A percentile compares a stretch with the other conserved stretches of the same genome.
Conservation (phyloP, 2,797 vertebrate species). For the Mus spretus region DNA sequence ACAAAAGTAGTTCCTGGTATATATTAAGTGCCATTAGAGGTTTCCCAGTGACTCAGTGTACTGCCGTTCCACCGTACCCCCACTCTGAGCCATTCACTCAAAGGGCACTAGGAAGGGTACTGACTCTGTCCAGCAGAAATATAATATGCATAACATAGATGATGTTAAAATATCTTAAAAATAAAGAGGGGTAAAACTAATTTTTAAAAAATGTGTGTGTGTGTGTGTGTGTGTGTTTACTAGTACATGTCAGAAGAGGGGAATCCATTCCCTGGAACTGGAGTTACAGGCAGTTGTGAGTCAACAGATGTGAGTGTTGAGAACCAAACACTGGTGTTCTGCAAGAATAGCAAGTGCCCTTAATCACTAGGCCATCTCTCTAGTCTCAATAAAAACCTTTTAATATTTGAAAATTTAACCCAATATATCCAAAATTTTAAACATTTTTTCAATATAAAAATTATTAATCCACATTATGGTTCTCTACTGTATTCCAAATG, state of each 20-base stretch:
- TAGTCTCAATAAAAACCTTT: background rate
- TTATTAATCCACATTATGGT: background rate
- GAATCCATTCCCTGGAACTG: too few relatives aligned
- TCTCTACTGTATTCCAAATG: background rate
- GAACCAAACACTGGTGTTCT: background rate
- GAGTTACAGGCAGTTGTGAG: too few relatives aligned
- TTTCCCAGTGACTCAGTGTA: background rate
- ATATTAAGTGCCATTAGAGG: background rate
- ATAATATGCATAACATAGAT: background rate
- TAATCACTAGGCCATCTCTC: background rate
- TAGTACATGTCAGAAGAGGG: background rate
- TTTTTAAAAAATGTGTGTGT: background rate
- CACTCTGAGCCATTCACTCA: background rate
- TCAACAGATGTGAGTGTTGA: background rate
- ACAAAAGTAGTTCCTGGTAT: background rate
- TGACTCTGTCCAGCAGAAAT: background rate
- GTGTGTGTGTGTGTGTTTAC: background rate
- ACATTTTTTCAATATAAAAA: slow-evolving; percentile 40
- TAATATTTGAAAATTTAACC: slow-evolving; percentile 47
- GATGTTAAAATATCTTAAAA: background rate
- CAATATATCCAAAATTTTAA: slow-evolving; percentile 23
- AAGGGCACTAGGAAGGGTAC: background rate
- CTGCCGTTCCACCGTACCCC: too few relatives aligned
- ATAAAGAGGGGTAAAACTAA: background rate
- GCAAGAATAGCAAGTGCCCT: background rate